phyloP scores from a whole-genome alignment of 2,113 vertebrate species.

The Barnardius zonarius region DNA sequence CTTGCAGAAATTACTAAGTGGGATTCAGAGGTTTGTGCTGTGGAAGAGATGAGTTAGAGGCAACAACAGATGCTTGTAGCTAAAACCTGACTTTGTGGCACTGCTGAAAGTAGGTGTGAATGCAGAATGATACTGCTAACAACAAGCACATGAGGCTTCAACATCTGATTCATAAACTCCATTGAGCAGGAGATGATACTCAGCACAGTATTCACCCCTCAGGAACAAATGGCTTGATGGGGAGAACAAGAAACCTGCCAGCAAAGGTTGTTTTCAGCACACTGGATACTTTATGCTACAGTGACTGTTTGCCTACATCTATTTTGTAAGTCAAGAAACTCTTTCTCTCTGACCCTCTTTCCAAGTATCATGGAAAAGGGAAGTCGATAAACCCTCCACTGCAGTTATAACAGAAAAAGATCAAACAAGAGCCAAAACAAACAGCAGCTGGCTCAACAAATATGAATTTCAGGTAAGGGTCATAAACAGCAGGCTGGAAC shows the following conservation, averaged over 20 bases:
- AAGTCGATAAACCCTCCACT: background rate
- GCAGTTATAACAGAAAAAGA: background rate
- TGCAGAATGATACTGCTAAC: background rate
- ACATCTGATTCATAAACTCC: background rate
- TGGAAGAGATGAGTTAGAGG: background rate
- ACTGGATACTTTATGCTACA: background rate
- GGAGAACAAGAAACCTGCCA: background rate
- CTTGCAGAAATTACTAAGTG: background rate
- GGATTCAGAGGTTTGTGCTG: background rate
- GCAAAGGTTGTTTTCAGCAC: background rate
- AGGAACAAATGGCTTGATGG: background rate
- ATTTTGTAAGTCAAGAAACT: background rate
- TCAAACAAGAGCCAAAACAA: constrained; percentile 16
- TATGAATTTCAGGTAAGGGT: background rate
- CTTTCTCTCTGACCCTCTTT: background rate
- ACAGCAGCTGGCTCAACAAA: constrained; percentile 20
- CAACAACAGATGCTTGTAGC: background rate
- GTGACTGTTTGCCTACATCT: background rate
- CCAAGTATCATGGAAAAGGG: background rate
- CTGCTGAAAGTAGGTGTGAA: background rate
- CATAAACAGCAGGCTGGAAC: constrained; percentile 1
- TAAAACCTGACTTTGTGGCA: background rate
- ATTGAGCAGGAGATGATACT: background rate
- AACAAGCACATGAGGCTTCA: background rate
- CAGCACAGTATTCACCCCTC: background rate